These are phyloP conservation scores for Drosophila takahashii DNA, from an alignment of 1,140 invertebrate genomes.

Conservation along the genomic window DNA sequence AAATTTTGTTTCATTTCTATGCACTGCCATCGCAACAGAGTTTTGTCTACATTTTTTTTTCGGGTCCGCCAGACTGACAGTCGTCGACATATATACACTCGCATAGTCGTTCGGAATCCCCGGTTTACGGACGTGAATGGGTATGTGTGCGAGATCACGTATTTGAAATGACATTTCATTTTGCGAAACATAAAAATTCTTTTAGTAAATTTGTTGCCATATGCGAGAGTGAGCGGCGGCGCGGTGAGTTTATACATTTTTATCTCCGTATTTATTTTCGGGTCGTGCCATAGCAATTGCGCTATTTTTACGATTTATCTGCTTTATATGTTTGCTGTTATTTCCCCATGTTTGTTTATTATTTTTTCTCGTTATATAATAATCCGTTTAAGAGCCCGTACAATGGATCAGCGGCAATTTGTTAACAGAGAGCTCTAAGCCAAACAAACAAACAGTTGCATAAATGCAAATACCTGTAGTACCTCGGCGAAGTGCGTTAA, in stretches of 20 bases:
- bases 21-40: conserved; percentile 41
- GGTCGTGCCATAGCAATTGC: conserved; percentile 28
- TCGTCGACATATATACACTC: conserved; percentile 32
- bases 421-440: conserved; percentile 22
- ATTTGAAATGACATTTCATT: conserved; percentile 69
- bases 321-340: conserved; percentile 33
- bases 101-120: conserved; percentile 5
- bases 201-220: conserved; percentile 61
- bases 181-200: conserved; percentile 64
- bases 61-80: conserved; percentile 31
- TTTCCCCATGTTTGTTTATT: conserved; percentile 20
- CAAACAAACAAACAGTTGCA: conserved; percentile 35
- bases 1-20: conserved; percentile 70
- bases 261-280: conserved; percentile 40
- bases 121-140: conserved; percentile 9
- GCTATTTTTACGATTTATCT: conserved; percentile 55
- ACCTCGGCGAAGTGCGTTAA: conserved; percentile 28
- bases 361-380: conserved; percentile 30
- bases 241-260: conserved; percentile 44
- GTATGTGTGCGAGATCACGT: conserved; percentile 46
- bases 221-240: conserved; percentile 23
- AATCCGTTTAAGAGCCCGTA: conserved; percentile 39
- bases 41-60: conserved; percentile 43
- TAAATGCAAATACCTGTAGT: conserved; percentile 13
- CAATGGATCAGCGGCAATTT: conserved; percentile 25